Base-by-base conservation (phyloP, 2,113 vertebrate species). In the Phaethornis superciliosus region DNA sequence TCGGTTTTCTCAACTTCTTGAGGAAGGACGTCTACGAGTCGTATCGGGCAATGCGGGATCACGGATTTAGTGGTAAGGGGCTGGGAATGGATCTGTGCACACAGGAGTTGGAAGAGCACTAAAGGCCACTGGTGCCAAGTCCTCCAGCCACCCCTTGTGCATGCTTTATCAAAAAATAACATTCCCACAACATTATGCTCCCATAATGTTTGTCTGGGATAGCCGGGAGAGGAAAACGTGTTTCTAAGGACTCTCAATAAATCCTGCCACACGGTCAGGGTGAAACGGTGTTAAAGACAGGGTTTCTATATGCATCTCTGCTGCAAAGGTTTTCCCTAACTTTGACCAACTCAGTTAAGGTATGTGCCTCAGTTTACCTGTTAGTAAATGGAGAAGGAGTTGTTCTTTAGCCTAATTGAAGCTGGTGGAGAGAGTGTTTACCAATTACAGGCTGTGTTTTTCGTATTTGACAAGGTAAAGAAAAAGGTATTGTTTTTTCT, bases 1-100 rank as follows among this genome's bases (percentile, higher is more conserved):
- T 82, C 2, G 99, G 99, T 64, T 99, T 98, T 95, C 92, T 93
- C 40, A 99, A 97, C 93, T 99, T 98, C 74, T 87, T 99, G 74
- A 97, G 83, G 58, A 92, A 84, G 77, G 97, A 98, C 2, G 94
- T 99, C 9, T 98, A 98, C 33, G 93, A 96, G 7, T 97, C 96
- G 44, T 98, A 98, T 49, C 82, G 81, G 47, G 85, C 97, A 4
- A 96, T 97, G 72, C 90, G 88, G 80, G 88, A 93, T 30, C 96
- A 85, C 6, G 70, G 93, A 51, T 77, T 95, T 28, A 91, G 88
- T 78, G 97, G 98, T 98, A 95, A 96, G 97, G 72, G 49, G 47
- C 28, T 28, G 4, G 0, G 9, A 58, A 7, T 35, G n/a, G 60
- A 56, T 49, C 51, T 15, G 40, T 27, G 54, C 65, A 33, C n/a